Base-by-base conservation (phyloP, 53 echinoderm and acorn worm genomes). In the Actinopyga echinites region DNA sequence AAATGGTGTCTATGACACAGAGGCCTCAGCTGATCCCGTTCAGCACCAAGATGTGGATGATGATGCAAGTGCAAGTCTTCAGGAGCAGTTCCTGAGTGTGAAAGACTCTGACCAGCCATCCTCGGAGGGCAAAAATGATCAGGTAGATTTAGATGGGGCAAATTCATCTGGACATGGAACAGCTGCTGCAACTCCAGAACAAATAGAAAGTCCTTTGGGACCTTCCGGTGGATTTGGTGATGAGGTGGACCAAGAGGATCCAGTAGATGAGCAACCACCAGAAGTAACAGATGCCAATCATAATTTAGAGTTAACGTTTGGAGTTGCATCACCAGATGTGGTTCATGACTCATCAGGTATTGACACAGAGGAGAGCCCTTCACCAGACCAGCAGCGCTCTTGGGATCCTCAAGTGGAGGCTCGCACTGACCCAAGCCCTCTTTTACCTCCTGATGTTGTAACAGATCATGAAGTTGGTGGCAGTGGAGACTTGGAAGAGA, bases 331-430 rank as follows among this genome's bases (percentile, higher is more conserved):
- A 19, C 87, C 87, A 59, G 93, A 90, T 12, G 83, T 86, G 13
- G 62, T 86, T 6, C 79, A 79, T 40, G 93, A 91, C 25, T 90
- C 93, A 30, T 90, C 89, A 61, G 93, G 87, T 25, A 87, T 86
- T 24, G 90, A 85, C 28, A 92, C 87, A 80, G 93, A 91, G 30
- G 91, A 91, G 35, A 79, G 79, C 12, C 85, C 90, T 30, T 81
- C 93, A 77, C 88, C 91, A 54, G 93, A 88, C 5, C 87, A 86
- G 11, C 84, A 86, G 21, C 88, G 87, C 78, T 91, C 96, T 10
- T 93, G 93, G 96, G 96, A 96, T 36, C 90, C 93, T 40, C 83
- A 43, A 23, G 90, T 93, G 75, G 96, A 93, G 55, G 83, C 89
- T 26, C 87, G 90, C 30, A 54, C 87, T 53, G 79, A 68, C 52